A percentile compares a stretch with the other conserved stretches of the same genome.
Evolutionary conservation across 2,797 vertebrate species (phyloP).

Genomic region (Philypnodon macrostomus): DNA sequence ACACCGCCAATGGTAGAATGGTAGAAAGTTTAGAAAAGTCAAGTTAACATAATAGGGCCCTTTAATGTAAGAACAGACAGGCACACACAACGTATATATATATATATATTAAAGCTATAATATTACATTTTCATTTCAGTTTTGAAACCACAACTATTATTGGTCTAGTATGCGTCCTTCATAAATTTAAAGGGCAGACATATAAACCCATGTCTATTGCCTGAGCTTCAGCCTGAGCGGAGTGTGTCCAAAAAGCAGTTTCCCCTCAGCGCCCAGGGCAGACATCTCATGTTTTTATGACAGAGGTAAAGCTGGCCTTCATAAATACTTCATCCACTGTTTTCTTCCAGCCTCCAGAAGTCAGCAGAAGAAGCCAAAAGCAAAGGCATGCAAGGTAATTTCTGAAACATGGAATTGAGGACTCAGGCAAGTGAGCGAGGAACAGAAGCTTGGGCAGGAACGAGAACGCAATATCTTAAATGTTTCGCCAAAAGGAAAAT

Average conservation of each 20-base stretch:
- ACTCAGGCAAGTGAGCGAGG: constrained; percentile 12
- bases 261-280: constrained; percentile 54
- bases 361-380: constrained; percentile 32
- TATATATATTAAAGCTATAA: too few species aligned
- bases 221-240: constrained; percentile 38
- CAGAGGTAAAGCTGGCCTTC: constrained; percentile 57
- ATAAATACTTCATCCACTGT: constrained; percentile 62
- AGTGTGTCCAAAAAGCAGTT: constrained; percentile 39
- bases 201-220: constrained; percentile 50
- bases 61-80: too few species aligned
- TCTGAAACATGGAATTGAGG: constrained; percentile 28
- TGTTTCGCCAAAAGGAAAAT: constrained; percentile 6
- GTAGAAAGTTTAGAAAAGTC: too few species aligned
- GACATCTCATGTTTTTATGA: constrained; percentile 57
- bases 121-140: too few species aligned
- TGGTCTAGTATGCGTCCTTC: constrained; percentile 39
- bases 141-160: too few species aligned
- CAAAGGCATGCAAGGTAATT: constrained; percentile 32
- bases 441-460: constrained; percentile 13
- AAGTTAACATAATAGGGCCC: too few species aligned
- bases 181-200: constrained; percentile 51
- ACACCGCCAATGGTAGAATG: too few species aligned
- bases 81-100: too few species aligned
- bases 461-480: constrained; percentile 15
- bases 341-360: constrained; percentile 46